Conservation (phyloP, 2,113 vertebrate genomes). For the Pseudopodoces humilis region DNA sequence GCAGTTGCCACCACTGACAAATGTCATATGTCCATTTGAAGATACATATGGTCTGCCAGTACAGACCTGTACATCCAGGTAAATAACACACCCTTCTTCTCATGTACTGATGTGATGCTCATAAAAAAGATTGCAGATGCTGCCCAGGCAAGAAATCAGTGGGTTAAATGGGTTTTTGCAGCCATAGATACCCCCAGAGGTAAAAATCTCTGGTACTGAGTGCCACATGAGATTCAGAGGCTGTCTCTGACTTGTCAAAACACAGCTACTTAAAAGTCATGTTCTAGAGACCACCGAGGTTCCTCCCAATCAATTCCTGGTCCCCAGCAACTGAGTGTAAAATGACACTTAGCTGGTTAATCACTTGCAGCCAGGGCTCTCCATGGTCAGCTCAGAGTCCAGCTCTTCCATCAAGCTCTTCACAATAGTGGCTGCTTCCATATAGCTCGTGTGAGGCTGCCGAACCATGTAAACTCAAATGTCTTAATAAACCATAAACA, state of each 20-base stretch:
- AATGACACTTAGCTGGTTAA: neutral
- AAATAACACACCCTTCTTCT: neutral
- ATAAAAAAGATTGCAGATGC: neutral
- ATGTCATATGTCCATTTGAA: neutral
- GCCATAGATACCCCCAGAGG: neutral
- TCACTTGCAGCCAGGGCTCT: neutral
- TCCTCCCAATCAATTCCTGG: neutral
- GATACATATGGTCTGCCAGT: neutral
- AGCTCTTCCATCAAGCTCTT: neutral
- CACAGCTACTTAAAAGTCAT: neutral
- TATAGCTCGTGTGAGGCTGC: neutral
- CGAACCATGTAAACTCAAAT: neutral
- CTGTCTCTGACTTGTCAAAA: neutral
- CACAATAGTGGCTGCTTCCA: neutral
- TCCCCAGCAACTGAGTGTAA: neutral
- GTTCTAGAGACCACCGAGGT: neutral
- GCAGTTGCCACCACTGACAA: neutral
- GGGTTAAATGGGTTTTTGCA: neutral
- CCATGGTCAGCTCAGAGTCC: neutral
- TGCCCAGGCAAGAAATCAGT: neutral
- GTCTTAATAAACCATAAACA: constrained; percentile 3
- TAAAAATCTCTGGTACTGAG: neutral
- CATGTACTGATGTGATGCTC: neutral
- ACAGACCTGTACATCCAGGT: neutral
- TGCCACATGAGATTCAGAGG: neutral